phyloP scores from a whole-genome alignment of 2,113 vertebrate species.

The Laticauda colubrina region DNA sequence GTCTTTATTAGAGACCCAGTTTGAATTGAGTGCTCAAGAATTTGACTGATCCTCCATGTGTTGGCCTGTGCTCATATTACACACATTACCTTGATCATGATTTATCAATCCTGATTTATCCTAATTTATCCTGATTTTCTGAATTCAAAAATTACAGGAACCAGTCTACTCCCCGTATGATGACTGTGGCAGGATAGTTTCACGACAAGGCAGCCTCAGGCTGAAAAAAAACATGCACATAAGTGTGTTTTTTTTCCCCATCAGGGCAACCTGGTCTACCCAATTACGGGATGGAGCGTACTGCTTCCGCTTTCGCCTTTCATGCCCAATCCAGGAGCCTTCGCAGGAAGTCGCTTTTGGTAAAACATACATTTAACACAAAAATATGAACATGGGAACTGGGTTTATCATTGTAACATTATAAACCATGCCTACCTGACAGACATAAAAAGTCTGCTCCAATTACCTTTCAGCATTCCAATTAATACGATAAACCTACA shows the following conservation, averaged over 20 bases:
- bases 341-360: too few species aligned
- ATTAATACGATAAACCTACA: not conserved
- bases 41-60: not conserved
- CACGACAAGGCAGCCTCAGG: not conserved
- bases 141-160: not conserved
- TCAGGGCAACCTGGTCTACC: too few species aligned
- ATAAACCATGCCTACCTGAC: not conserved
- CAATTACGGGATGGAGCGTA: too few species aligned
- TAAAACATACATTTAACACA: too few species aligned
- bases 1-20: too few species aligned
- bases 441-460: not conserved
- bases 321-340: too few species aligned
- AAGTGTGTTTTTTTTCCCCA: too few species aligned
- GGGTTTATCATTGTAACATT: not conserved
- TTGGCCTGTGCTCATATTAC: not conserved
- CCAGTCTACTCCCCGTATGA: not conserved
- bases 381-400: not conserved
- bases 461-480: too few species aligned
- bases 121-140: not conserved
- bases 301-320: too few species aligned
- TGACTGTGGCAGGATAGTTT: not conserved
- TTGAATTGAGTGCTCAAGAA: not conserved
- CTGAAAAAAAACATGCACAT: not conserved
- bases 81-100: not conserved
- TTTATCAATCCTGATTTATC: not conserved